Conservation (phyloP, 2,888 invertebrate species). For the Pristionchus fissidentatus region DNA sequence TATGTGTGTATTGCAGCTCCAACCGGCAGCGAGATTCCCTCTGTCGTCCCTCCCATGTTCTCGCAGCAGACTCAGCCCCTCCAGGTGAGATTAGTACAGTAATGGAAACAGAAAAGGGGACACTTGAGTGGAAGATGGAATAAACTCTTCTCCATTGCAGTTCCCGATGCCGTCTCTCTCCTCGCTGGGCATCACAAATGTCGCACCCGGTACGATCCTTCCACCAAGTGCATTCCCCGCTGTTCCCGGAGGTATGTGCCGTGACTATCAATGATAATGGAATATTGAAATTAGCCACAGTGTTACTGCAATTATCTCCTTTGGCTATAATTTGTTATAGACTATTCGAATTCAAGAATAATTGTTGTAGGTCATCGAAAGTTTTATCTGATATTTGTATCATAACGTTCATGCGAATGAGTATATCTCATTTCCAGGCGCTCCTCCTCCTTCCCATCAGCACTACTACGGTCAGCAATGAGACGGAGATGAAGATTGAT, state of each 20-base stretch:
- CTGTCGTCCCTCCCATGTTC: constrained; percentile 49
- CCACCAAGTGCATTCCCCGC: constrained; percentile 43
- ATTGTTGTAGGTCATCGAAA: too few species aligned
- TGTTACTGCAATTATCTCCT: background rate
- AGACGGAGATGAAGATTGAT: background rate
- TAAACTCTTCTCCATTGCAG: constrained; percentile 57
- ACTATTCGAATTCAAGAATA: too few species aligned
- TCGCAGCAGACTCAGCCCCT: constrained; percentile 40
- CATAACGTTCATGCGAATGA: too few species aligned
- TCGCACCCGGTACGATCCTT: constrained; percentile 67
- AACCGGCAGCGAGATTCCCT: constrained; percentile 45
- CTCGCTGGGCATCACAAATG: constrained; percentile 70
- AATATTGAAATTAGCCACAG: background rate
- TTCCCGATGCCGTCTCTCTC: constrained; percentile 75
- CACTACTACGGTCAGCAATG: constrained; percentile 22
- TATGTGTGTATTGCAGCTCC: constrained; percentile 4
- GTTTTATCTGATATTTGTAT: too few species aligned
- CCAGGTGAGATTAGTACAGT: background rate
- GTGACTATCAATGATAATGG: background rate
- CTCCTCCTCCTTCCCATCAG: background rate
- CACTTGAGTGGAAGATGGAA: background rate
- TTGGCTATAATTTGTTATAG: too few species aligned
- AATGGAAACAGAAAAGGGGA: background rate
- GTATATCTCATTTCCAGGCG: too few species aligned
- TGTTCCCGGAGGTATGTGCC: background rate